Evolutionary conservation across 2,797 vertebrate genomes (phyloP).

Genomic region (Rhincodon typus): DNA sequence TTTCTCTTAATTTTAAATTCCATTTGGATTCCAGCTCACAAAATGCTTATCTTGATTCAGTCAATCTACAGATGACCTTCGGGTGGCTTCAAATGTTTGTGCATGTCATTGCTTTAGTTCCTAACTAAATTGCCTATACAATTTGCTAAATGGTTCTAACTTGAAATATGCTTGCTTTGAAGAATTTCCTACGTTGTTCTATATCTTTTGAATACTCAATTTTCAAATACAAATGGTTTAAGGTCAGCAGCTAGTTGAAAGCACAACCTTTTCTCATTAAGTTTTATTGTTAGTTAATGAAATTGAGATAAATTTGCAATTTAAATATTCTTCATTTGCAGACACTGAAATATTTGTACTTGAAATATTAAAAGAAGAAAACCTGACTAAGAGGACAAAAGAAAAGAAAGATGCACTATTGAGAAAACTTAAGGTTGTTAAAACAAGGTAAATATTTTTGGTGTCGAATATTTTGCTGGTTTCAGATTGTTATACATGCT

Average conservation of each 20-base stretch:
- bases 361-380: conserved; percentile 79
- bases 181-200: neutral
- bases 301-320: neutral
- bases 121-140: neutral
- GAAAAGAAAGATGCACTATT: conserved; percentile 77
- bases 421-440: conserved; percentile 82
- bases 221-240: neutral
- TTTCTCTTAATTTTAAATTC: neutral
- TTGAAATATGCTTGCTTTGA: neutral
- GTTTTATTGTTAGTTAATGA: neutral
- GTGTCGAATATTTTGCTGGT: conserved; percentile 39
- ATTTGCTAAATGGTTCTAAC: neutral
- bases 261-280: neutral
- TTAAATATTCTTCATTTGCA: conserved; percentile 48
- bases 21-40: neutral
- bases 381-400: conserved; percentile 83
- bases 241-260: neutral
- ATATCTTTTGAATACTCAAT: neutral
- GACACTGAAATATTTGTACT: conserved; percentile 78
- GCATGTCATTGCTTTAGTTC: neutral
- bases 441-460: conserved; percentile 60
- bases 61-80: neutral
- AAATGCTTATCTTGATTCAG: neutral
- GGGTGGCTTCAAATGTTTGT: neutral
- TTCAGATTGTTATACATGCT: conserved; percentile 11